These are phyloP conservation scores for Ylistrum balloti DNA, from an alignment of 1,140 invertebrate species.

Conservation along the genomic window DNA sequence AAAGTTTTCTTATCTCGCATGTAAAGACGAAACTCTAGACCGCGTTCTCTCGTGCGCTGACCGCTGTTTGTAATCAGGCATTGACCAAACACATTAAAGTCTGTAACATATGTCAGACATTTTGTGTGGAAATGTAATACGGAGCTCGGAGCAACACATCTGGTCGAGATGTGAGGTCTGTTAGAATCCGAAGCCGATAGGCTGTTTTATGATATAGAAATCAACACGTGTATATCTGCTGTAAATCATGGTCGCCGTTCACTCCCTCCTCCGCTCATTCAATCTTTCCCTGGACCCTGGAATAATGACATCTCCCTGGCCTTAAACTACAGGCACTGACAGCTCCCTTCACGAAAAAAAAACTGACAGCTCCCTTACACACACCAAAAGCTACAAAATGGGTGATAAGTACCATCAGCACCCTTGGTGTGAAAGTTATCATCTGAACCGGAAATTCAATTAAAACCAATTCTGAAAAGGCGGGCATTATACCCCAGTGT, in stretches of 20 bases:
- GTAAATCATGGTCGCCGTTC: slow-evolving; percentile 9
- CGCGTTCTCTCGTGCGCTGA: slow-evolving; percentile 26
- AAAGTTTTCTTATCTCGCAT: slow-evolving; percentile 39
- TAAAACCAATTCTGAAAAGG: slow-evolving; percentile 39
- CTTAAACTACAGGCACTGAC: neutral
- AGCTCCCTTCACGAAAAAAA: neutral
- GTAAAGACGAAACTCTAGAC: slow-evolving; percentile 16
- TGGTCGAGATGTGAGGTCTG: slow-evolving; percentile 8
- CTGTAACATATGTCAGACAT: slow-evolving; percentile 29
- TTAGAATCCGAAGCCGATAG: neutral
- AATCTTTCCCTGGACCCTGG: neutral
- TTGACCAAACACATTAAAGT: slow-evolving; percentile 29
- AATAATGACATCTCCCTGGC: slow-evolving; percentile 37
- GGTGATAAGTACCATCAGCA: slow-evolving; percentile 18
- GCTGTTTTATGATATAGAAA: slow-evolving; percentile 40
- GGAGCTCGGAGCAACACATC: neutral
- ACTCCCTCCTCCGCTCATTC: neutral
- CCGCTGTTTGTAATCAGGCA: slow-evolving; percentile 16
- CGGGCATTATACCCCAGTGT: neutral
- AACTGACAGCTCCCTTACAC: neutral
- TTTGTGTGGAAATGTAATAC: slow-evolving; percentile 39
- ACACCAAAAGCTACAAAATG: slow-evolving; percentile 12
- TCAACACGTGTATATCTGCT: slow-evolving; percentile 27
- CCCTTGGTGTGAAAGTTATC: slow-evolving; percentile 24
- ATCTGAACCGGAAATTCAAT: slow-evolving; percentile 33